These are phyloP conservation scores for Ochropleura leucogaster DNA, from an alignment of 2,888 invertebrate genomes.

Conservation along the genomic window DNA sequence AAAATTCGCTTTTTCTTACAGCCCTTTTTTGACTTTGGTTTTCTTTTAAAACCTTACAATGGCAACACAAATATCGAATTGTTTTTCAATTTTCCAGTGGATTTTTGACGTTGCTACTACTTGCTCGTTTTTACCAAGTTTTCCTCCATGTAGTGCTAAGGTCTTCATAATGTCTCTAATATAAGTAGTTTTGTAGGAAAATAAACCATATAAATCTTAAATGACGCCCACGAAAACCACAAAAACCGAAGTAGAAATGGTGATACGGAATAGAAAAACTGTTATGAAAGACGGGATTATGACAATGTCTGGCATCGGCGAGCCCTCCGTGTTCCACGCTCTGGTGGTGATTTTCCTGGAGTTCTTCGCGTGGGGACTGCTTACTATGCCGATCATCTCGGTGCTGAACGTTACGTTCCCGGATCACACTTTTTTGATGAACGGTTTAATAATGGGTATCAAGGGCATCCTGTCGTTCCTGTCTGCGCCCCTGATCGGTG, in stretches of 20 bases:
- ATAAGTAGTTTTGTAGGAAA: constrained; percentile 84
- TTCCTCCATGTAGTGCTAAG: constrained; percentile 86
- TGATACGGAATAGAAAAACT: constrained; percentile 96
- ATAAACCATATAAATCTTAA: constrained; percentile 82
- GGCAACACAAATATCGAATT: constrained; percentile 84
- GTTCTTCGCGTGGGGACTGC: constrained; percentile 99
- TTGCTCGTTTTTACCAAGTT: constrained; percentile 81
- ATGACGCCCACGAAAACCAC: constrained; percentile 94
- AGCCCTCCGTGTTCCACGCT: constrained; percentile 99
- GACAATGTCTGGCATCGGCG: constrained; percentile 96
- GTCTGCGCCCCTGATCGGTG: constrained; percentile 99
- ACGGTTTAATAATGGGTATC: constrained; percentile 99
- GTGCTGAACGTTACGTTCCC: constrained; percentile 99
- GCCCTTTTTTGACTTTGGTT: background rate
- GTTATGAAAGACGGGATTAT: constrained; percentile 97
- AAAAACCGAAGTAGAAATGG: constrained; percentile 96
- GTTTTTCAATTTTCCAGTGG: constrained; percentile 88
- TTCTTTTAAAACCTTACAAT: constrained; percentile 21
- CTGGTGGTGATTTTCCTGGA: constrained; percentile 99
- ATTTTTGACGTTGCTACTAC: constrained; percentile 87
- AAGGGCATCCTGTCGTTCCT: constrained; percentile 99
- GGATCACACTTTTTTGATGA: constrained; percentile 99
- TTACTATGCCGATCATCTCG: constrained; percentile 99
- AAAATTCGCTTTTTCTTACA: background rate
- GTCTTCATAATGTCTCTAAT: constrained; percentile 85